Conservation (phyloP, 2,797 vertebrate species). For the Schizopygopsis malacanthus region DNA sequence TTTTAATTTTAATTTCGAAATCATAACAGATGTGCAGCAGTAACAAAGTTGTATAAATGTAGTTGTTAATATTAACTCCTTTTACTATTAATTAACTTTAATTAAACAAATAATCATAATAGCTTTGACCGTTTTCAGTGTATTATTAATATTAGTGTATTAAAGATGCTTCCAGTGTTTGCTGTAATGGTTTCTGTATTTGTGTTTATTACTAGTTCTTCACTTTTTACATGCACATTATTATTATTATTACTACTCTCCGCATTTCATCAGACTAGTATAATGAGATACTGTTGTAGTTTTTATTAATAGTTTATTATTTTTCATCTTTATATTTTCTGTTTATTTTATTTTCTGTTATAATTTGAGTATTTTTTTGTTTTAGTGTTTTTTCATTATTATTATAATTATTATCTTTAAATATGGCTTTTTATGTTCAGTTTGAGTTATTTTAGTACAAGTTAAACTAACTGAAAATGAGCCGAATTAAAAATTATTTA, state of each 20-base stretch:
- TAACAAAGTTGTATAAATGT: neutral
- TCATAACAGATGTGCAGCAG: neutral
- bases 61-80: neutral
- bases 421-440: no score
- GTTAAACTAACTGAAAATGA: no score
- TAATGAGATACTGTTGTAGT: no score
- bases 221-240: neutral
- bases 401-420: no score
- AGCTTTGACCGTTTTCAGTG: no score
- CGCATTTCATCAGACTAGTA: no score
- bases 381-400: neutral
- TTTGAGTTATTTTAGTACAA: no score
- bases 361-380: neutral
- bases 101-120: no score
- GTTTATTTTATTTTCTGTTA: no score
- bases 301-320: no score
- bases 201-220: neutral
- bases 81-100: neutral
- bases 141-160: neutral
- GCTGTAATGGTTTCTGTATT: neutral
- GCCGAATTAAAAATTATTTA: no score
- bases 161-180: neutral
- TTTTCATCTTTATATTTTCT: no score
- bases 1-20: neutral
- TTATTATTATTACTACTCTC: neutral